Evolutionary conservation across 2,888 invertebrate genomes (phyloP), one percentile per base, ranked within the genome.

Genomic region (Arenicola marina): DNA sequence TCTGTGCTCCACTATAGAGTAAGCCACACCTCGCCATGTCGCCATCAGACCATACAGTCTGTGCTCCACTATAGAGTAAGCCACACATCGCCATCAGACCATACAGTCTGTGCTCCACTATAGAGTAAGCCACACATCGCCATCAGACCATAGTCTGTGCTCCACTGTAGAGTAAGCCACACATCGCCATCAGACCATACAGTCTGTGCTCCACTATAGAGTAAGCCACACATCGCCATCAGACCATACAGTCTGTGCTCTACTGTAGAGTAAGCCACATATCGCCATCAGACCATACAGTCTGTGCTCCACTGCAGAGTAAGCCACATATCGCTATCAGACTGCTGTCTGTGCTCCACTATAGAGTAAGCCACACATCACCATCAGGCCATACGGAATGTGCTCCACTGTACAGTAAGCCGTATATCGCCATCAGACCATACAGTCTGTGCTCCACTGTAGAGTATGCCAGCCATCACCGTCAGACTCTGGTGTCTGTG

Each of bases 331-430:
- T 62, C 11, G 61, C 59, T 38, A 38, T 65, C n/a, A 21, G 62
- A 32, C 68, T 61, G 63, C 29, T 55, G 61, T 15, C 58, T 68
- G 33, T 32, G 65, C 53, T 61, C 60, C 34, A 56, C 63, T 7
- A 59, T 68, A 11, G 65, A 63, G 68, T 68, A 61, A 51, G 63
- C n/a, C n/a, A n/a, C n/a, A n/a, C n/a, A n/a, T n/a, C n/a, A n/a
- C n/a, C n/a, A n/a, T n/a, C n/a, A n/a, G 70, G 74, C 3, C 58
- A 60, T 18, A 59, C 67, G 46, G 78, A 78, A 57, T 70, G 70
- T 31, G 72, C 65, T 34, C 73, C 73, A 65, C 63, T 45, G 33
- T 21, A 45, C 7, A 48, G 48, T 4, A 51, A 28, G 11, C n/a
- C 38, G 4, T 61, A 55, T 58, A 33, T 62, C 11, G 61, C 59